These are phyloP conservation scores for Actinopyga echinites DNA, from an alignment of 53 echinoderm and acorn worm species.

Conservation along the genomic window DNA sequence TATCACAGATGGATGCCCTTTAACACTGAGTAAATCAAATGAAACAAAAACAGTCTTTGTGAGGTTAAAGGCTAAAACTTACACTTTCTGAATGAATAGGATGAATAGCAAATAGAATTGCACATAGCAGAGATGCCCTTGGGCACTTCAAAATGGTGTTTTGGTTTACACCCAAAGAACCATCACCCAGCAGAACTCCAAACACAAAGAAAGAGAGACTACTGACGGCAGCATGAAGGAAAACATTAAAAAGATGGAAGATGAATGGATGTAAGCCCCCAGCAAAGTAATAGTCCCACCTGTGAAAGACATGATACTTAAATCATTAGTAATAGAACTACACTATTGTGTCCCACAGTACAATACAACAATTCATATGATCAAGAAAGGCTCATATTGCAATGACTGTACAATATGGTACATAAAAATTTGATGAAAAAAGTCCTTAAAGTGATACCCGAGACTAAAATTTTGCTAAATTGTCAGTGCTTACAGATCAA, in stretches of 20 bases:
- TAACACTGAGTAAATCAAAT: neutral
- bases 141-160: slow-evolving; percentile 11
- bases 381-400: too few relatives aligned
- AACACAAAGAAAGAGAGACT: slow-evolving; percentile 66
- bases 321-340: too few relatives aligned
- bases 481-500: too few relatives aligned
- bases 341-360: too few relatives aligned
- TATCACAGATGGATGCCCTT: too few relatives aligned
- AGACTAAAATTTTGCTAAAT: too few relatives aligned
- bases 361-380: too few relatives aligned
- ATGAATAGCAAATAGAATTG: slow-evolving; percentile 85
- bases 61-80: slow-evolving; percentile 55
- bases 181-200: slow-evolving; percentile 51
- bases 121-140: slow-evolving; percentile 80
- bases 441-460: too few relatives aligned
- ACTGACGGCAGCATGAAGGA: slow-evolving; percentile 76
- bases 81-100: slow-evolving; percentile 96
- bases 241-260: slow-evolving; percentile 82
- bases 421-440: too few relatives aligned
- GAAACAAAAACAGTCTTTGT: neutral
- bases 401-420: too few relatives aligned
- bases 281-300: slow-evolving; percentile 80
- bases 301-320: slow-evolving; percentile 10
- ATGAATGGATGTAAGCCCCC: slow-evolving; percentile 74
- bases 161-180: slow-evolving; percentile 4